phyloP scores from a whole-genome alignment of 2,888 invertebrate genomes.

The Yponomeuta sedellus region DNA sequence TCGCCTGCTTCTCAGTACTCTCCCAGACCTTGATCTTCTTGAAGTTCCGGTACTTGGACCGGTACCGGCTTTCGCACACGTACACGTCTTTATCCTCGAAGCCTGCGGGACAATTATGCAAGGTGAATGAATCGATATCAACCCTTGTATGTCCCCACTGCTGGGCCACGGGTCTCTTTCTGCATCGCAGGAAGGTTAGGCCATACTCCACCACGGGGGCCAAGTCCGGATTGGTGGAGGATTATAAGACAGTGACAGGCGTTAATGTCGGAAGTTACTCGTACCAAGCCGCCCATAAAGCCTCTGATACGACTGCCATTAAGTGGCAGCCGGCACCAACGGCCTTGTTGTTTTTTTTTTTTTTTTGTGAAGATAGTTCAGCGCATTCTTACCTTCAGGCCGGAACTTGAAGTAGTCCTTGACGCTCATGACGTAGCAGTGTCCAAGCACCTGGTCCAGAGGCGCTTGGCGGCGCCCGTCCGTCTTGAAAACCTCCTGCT shows the following conservation, averaged over 20 bases:
- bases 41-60: slow-evolving; percentile 88
- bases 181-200: too few species aligned
- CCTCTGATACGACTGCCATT: too few species aligned
- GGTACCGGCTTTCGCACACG: slow-evolving; percentile 97
- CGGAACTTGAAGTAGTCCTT: slow-evolving; percentile 94
- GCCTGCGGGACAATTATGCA: slow-evolving; percentile 50
- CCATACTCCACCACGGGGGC: too few species aligned
- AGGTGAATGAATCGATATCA: neutral
- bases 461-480: slow-evolving; percentile 91
- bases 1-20: slow-evolving; percentile 55
- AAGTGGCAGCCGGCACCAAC: too few species aligned
- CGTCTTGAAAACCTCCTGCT: slow-evolving; percentile 97
- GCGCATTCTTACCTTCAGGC: slow-evolving; percentile 81
- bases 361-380: too few species aligned
- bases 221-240: too few species aligned
- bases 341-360: too few species aligned
- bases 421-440: slow-evolving; percentile 95
- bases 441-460: slow-evolving; percentile 88
- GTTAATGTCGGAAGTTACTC: too few species aligned
- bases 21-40: slow-evolving; percentile 93
- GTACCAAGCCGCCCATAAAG: too few species aligned
- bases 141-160: too few species aligned
- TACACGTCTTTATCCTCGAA: slow-evolving; percentile 95
- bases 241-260: too few species aligned
- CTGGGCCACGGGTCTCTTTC: too few species aligned